Percentiles rank a stretch among this genome's conserved stretches.
Conservation (phyloP, 2,888 invertebrate genomes). For the Cantharis lateralis region DNA sequence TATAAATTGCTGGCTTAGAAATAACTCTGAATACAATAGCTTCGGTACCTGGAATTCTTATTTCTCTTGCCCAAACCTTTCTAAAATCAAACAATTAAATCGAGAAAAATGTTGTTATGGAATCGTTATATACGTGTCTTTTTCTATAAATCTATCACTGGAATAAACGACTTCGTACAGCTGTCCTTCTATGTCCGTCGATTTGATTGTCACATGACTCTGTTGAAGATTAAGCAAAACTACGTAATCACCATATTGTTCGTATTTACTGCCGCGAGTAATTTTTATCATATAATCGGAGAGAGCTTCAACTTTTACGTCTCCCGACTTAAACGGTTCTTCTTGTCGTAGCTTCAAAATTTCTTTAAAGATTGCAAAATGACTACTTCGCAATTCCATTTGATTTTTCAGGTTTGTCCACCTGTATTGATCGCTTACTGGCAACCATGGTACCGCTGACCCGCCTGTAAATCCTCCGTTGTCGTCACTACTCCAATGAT, state of each 20-base stretch:
- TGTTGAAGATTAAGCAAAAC: conserved; percentile 54
- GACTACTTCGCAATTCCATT: conserved; percentile 60
- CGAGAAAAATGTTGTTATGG: neutral
- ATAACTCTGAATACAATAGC: neutral
- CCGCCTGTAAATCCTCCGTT: conserved; percentile 63
- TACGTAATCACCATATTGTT: conserved; percentile 11
- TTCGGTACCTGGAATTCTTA: neutral
- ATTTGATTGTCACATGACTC: conserved; percentile 16
- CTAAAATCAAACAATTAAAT: neutral
- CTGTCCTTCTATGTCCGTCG: neutral
- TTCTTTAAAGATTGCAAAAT: conserved; percentile 65
- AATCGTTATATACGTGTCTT: neutral
- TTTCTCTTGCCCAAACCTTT: neutral
- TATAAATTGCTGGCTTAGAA: neutral
- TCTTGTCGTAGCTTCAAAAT: conserved; percentile 62
- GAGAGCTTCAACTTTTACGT: conserved; percentile 59
- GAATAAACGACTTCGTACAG: neutral
- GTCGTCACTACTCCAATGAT: conserved; percentile 71
- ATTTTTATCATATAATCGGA: conserved; percentile 29
- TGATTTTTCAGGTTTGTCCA: conserved; percentile 64
- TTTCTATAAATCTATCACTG: neutral
- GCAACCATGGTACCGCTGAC: conserved; percentile 68
- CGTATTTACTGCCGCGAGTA: conserved; percentile 23
- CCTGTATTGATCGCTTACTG: conserved; percentile 66
- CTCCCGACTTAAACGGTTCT: conserved; percentile 59